phyloP scores from a whole-genome alignment of 1,140 invertebrate species.

The Macrocentrus cingulum region DNA sequence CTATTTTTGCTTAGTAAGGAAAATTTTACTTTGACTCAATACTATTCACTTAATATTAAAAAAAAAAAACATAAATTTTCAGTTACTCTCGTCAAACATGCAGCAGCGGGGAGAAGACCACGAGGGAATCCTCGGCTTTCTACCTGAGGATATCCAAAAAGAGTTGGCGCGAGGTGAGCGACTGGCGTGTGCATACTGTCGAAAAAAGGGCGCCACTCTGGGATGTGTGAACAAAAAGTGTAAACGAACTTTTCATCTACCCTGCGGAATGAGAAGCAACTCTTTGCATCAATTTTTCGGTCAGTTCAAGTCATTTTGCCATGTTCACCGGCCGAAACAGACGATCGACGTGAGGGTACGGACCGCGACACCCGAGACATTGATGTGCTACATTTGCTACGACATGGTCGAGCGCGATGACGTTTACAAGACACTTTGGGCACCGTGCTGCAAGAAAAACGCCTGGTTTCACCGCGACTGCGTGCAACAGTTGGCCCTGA shows the following conservation, averaged over 20 bases:
- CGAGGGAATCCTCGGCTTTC: slow-evolving; percentile 68
- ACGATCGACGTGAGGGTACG: slow-evolving; percentile 43
- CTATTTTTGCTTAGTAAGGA: slow-evolving; percentile 63
- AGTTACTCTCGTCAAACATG: slow-evolving; percentile 67
- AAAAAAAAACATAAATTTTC: slow-evolving; percentile 6
- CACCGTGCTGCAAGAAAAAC: slow-evolving; percentile 66
- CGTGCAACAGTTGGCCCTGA: slow-evolving; percentile 66
- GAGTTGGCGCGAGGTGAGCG: slow-evolving; percentile 62
- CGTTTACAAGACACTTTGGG: slow-evolving; percentile 56
- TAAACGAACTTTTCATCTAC: slow-evolving; percentile 64
- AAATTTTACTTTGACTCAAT: no score
- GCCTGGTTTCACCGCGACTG: slow-evolving; percentile 66
- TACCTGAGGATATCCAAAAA: slow-evolving; percentile 62
- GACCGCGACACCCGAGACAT: slow-evolving; percentile 37
- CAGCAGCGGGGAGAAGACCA: slow-evolving; percentile 63
- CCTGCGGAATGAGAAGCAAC: slow-evolving; percentile 63
- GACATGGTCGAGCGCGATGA: slow-evolving; percentile 53
- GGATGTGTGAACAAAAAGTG: slow-evolving; percentile 64
- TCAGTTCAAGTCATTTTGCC: slow-evolving; percentile 66
- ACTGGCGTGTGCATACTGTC: slow-evolving; percentile 65
- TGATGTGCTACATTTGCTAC: slow-evolving; percentile 63
- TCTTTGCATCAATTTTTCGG: slow-evolving; percentile 66
- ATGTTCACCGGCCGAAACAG: slow-evolving; percentile 62
- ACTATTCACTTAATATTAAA: no score
- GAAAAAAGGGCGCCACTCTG: slow-evolving; percentile 64